Evolutionary conservation across 2,888 invertebrate genomes (phyloP).

Genomic region (Epinotia bilunana): DNA sequence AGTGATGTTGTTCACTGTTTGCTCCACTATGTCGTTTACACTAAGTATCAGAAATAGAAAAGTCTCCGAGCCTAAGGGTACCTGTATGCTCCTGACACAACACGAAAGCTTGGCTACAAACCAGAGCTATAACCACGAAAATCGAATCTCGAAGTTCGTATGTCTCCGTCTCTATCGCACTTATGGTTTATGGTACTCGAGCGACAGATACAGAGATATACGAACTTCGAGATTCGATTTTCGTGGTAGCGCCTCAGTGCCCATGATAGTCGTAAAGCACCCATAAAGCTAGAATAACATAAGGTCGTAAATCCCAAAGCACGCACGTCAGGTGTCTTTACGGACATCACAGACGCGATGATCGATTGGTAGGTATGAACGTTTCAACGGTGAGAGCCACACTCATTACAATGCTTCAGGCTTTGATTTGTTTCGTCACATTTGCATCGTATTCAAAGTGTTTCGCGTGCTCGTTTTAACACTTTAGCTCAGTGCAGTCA

Average conservation of each 20-base stretch:
- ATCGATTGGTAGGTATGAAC: slow-evolving; percentile 43
- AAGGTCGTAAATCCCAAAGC: slow-evolving; percentile 4
- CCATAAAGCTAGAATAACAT: neutral
- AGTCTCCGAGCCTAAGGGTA: neutral
- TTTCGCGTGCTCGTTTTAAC: neutral
- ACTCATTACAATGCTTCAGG: slow-evolving; percentile 34
- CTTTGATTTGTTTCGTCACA: too few species aligned
- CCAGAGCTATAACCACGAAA: too few species aligned
- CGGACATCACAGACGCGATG: slow-evolving; percentile 17
- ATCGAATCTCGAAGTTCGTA: too few species aligned
- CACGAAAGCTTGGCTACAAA: neutral
- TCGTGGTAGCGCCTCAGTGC: too few species aligned
- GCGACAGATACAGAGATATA: too few species aligned
- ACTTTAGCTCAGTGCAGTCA: too few species aligned
- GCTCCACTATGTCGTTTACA: too few species aligned
- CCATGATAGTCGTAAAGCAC: too few species aligned
- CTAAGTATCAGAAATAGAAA: neutral
- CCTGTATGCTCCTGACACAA: neutral
- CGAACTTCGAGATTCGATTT: too few species aligned
- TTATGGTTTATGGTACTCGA: too few species aligned
- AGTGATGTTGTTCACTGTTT: too few species aligned
- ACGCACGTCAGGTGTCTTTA: neutral
- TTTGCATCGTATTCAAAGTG: neutral
- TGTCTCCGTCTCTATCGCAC: too few species aligned
- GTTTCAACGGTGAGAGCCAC: slow-evolving; percentile 34